These are phyloP conservation scores for Trichogramma evanescens DNA, from an alignment of 2,888 invertebrate species.

Conservation along the genomic window DNA sequence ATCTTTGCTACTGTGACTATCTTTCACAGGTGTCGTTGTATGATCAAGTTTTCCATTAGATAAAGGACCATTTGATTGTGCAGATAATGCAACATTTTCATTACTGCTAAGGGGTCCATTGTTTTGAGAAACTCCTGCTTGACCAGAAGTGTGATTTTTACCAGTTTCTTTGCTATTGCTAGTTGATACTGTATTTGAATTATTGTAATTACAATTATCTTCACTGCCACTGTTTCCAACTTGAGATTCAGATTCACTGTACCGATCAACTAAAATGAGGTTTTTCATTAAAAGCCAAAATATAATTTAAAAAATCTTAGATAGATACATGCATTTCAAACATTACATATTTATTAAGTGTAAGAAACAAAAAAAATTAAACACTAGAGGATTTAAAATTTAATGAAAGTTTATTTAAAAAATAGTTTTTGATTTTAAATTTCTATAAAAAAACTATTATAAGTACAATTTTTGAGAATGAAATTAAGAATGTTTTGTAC, in stretches of 20 bases:
- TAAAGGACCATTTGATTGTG: conserved; percentile 41
- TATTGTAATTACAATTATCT: conserved; percentile 48
- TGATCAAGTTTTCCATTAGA: conserved; percentile 57
- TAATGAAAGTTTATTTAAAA: too few species aligned
- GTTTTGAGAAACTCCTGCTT: conserved; percentile 40
- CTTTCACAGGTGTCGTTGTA: conserved; percentile 55
- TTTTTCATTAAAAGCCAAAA: conserved; percentile 10
- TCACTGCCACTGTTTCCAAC: conserved; percentile 54
- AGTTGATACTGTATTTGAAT: conserved; percentile 37
- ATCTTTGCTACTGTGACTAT: conserved; percentile 46
- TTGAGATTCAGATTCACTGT: conserved; percentile 84
- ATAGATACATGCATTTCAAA: conserved; percentile 11
- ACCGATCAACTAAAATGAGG: conserved; percentile 63
- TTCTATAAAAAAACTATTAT: too few species aligned
- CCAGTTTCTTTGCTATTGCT: conserved; percentile 44
- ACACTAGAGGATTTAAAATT: too few species aligned
- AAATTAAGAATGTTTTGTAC: too few species aligned
- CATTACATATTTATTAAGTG: not conserved
- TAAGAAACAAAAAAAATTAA: not conserved
- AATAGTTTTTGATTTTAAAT: too few species aligned
- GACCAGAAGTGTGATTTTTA: conserved; percentile 41
- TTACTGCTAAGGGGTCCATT: conserved; percentile 39
- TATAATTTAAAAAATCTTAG: conserved; percentile 21
- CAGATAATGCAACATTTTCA: conserved; percentile 30
- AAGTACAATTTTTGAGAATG: too few species aligned